These are phyloP conservation scores for Priapulus caudatus DNA, from an alignment of 2,888 invertebrate genomes.

Conservation along the genomic window DNA sequence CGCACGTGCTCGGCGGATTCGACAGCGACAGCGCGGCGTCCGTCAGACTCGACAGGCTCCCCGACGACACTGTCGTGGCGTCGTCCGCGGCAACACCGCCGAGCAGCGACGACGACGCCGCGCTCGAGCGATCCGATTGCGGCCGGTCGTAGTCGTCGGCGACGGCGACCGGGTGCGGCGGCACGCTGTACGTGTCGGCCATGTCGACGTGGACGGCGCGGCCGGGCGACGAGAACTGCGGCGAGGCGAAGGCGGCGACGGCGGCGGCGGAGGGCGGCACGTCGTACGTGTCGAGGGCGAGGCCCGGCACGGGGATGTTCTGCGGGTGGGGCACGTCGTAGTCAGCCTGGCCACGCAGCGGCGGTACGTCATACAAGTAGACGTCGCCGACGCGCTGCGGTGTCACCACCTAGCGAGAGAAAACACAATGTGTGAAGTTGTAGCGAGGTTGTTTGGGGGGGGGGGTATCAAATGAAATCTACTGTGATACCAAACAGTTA, in stretches of 20 bases:
- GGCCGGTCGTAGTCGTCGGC: conserved; percentile 27
- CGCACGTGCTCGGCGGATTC: conserved; percentile 46
- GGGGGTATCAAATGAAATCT: too few relatives aligned
- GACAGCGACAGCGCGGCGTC: conserved; percentile 43
- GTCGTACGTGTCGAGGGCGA: conserved; percentile 10
- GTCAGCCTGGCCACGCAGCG: conserved; percentile 22
- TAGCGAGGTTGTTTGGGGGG: too few relatives aligned
- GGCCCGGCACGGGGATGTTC: neutral
- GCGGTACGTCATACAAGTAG: conserved; percentile 52
- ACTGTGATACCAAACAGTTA: too few relatives aligned
- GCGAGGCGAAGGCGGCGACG: conserved; percentile 29
- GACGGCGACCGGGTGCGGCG: conserved; percentile 15
- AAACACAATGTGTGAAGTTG: conserved; percentile 13
- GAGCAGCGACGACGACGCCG: conserved; percentile 35
- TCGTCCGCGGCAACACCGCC: conserved; percentile 32
- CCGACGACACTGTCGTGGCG: conserved; percentile 35
- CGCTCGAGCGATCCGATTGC: conserved; percentile 23
- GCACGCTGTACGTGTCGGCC: too few relatives aligned
- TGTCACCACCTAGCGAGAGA: conserved; percentile 36
- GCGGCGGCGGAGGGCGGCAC: conserved; percentile 21
- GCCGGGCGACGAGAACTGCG: neutral
- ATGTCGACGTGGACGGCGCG: conserved; percentile 12
- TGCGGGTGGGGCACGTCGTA: conserved; percentile 30
- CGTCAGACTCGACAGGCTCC: conserved; percentile 27
- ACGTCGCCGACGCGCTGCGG: conserved; percentile 57